Evolutionary conservation across 2,797 vertebrate genomes (phyloP).

Genomic region (Tachyglossus aculeatus): DNA sequence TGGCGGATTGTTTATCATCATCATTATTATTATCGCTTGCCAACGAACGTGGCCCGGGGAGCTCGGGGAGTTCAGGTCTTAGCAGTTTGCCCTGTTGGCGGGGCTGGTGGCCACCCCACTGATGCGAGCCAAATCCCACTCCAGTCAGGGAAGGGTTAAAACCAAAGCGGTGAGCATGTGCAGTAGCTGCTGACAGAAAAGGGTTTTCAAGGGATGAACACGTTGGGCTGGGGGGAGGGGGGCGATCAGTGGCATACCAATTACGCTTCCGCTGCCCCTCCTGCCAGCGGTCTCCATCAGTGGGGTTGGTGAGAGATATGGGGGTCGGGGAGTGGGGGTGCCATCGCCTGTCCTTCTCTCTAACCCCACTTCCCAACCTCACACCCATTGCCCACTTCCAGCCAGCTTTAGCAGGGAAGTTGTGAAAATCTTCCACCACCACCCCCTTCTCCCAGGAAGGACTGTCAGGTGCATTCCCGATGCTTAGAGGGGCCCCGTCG

Average conservation of each 20-base stretch:
- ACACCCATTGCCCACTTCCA: not conserved
- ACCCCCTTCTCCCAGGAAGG: fast-evolving
- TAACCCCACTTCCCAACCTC: not conserved
- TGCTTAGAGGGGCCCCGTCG: no score
- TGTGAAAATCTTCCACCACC: not conserved
- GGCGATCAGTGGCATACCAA: slow-evolving; percentile 56
- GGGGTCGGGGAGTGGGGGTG: no score
- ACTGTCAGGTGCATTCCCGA: no score
- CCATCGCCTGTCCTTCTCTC: slow-evolving; percentile 1
- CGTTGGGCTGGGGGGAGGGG: slow-evolving; percentile 42
- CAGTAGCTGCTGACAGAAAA: slow-evolving; percentile 55
- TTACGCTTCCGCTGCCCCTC: slow-evolving; percentile 18
- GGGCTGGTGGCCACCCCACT: no score
- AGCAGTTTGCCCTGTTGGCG: not conserved
- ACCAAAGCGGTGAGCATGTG: not conserved
- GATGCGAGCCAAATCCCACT: not conserved
- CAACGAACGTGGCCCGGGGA: no score
- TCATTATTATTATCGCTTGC: no score
- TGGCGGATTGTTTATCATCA: no score
- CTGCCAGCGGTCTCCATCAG: not conserved
- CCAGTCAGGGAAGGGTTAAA: slow-evolving; percentile 56
- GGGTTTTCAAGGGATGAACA: slow-evolving; percentile 53
- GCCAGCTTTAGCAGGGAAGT: slow-evolving; percentile 22
- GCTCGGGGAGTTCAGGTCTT: no score
- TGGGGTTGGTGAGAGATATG: fast-evolving